phyloP scores from a whole-genome alignment of 2,888 invertebrate genomes.

The Scaptomyza flava region DNA sequence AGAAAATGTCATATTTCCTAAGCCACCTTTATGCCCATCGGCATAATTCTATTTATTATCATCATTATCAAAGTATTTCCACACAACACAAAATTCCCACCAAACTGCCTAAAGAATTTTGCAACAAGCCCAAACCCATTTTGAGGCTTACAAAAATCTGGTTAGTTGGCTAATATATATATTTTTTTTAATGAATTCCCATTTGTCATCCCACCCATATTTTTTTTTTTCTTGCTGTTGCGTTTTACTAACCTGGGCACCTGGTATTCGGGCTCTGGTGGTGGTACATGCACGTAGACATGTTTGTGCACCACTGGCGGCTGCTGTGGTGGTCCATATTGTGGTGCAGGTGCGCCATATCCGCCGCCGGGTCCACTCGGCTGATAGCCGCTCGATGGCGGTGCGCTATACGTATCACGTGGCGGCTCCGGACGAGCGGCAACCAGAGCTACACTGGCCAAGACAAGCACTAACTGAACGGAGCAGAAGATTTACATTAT shows the following conservation, averaged over 20 bases:
- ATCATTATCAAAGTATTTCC: not conserved
- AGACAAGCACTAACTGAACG: slow-evolving; percentile 77
- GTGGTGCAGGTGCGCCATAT: slow-evolving; percentile 87
- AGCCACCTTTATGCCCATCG: not conserved
- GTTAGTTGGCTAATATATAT: too few relatives aligned
- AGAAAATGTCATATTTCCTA: not conserved
- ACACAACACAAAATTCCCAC: not conserved
- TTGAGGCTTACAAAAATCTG: not conserved
- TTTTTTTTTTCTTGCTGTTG: not conserved
- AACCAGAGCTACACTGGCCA: slow-evolving; percentile 75
- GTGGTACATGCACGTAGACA: slow-evolving; percentile 95
- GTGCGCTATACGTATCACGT: slow-evolving; percentile 81
- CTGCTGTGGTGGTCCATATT: slow-evolving; percentile 90
- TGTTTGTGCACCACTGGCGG: slow-evolving; percentile 94
- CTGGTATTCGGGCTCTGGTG: slow-evolving; percentile 92
- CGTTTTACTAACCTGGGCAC: slow-evolving; percentile 86
- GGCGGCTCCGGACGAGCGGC: slow-evolving; percentile 83
- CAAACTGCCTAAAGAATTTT: not conserved
- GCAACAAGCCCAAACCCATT: not conserved
- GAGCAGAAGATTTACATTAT: slow-evolving; percentile 15
- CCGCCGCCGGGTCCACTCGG: slow-evolving; percentile 84
- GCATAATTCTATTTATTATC: not conserved
- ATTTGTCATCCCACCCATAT: not conserved
- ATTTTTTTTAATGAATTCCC: not conserved
- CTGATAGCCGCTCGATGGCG: slow-evolving; percentile 80